Percentiles rank a stretch among this genome's conserved stretches.
phyloP scores from a whole-genome alignment of 1,140 invertebrate genomes.

The Zaprionus tsacasi region DNA sequence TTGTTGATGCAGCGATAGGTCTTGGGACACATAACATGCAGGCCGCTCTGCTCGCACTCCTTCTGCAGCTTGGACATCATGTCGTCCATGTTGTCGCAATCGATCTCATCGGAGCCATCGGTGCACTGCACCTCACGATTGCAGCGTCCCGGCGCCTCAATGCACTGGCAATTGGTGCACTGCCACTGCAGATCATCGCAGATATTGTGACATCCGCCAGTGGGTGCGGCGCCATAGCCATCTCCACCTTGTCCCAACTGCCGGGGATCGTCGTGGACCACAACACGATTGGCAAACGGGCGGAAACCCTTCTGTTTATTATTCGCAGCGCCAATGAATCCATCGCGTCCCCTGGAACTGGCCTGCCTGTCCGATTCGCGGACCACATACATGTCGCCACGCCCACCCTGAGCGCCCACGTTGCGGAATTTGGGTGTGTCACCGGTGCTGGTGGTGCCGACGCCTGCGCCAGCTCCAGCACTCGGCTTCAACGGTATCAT shows the following conservation, averaged over 20 bases:
- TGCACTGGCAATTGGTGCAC: constrained; percentile 87
- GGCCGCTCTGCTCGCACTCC: constrained; percentile 86
- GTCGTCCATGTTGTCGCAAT: constrained; percentile 85
- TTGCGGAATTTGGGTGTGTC: constrained; percentile 68
- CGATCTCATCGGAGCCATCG: constrained; percentile 88
- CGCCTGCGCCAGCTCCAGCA: constrained; percentile 27
- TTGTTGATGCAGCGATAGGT: constrained; percentile 90
- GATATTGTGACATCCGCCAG: constrained; percentile 83
- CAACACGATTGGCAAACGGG: constrained; percentile 53
- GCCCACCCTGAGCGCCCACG: constrained; percentile 61
- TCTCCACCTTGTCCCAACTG: constrained; percentile 59
- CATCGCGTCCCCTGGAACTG: constrained; percentile 56
- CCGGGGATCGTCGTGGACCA: constrained; percentile 72
- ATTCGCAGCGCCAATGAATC: constrained; percentile 59
- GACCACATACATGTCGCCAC: constrained; percentile 61
- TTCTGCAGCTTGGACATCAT: constrained; percentile 84
- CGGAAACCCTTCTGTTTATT: constrained; percentile 79
- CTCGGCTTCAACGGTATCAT: constrained; percentile 46
- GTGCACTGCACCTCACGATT: constrained; percentile 87
- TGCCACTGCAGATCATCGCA: constrained; percentile 85
- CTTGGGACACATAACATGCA: constrained; percentile 88
- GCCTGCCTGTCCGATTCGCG: constrained; percentile 65
- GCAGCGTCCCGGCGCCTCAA: constrained; percentile 84
- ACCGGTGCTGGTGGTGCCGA: constrained; percentile 28
- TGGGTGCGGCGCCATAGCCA: constrained; percentile 35